Base-by-base conservation (phyloP, 2,113 vertebrate genomes). In the Bubo scandiacus region DNA sequence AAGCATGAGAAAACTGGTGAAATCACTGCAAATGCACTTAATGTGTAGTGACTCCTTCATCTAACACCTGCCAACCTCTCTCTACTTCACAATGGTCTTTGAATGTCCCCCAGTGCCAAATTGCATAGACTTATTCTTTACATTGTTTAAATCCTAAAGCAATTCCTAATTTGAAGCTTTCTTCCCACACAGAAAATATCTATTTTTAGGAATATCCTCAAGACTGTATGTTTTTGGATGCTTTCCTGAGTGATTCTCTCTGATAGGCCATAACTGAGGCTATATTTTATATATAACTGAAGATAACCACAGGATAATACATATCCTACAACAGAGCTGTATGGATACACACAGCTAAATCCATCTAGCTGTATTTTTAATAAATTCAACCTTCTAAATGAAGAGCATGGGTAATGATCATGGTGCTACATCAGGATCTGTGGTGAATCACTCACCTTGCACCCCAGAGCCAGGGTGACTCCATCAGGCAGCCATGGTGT, bases 381-480 rank as follows among this genome's bases (percentile, higher is more conserved):
- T 15, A 32, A 52, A 36, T 16, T 26, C 52, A 29, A 6, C 26
- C 43, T 71, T 70, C 66, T 58, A 32, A 71, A 45, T 7, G 23
- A 57, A 3, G 1, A 10, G 3, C 11, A 7, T 0, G 17, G 47
- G 5, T 18, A 65, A 77, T 1, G 47, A 67, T 42, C 51, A 34
- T 0, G 15, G 27, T 55, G 27, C 38, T 81, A 51, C 42, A 17
- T 16, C 51, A 81, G 38, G 5, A 38, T 54, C 66, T 40, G 34
- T 8, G 30, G 27, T 5, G 5, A 68, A 38, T 20, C 3, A 1
- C 43, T 45, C 27, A 10, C 6, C 32, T 52, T 6, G 23, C 25
- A 51, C 9, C 15, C 29, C 43, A 54, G 67, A 74, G 21, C 49
- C 14, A 25, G 20, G 55, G 29, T 21, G 25, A 38, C 12, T 70